Percentiles rank a stretch among this genome's conserved stretches.
Evolutionary conservation across 2,888 invertebrate species (phyloP).

Genomic region (Digitonthophagus gazella): DNA sequence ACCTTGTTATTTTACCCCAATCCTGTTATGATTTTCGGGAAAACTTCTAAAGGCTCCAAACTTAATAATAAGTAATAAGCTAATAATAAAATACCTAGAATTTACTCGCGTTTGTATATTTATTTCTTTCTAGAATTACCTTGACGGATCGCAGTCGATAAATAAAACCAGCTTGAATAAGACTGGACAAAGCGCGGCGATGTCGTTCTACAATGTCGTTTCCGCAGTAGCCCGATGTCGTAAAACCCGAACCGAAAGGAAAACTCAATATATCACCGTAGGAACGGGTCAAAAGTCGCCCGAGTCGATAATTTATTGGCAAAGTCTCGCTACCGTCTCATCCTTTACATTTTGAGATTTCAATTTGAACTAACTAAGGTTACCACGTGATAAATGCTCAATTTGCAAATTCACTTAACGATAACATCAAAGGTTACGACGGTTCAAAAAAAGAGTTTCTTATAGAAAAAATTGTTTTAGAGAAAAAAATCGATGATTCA

Average conservation of each 20-base stretch:
- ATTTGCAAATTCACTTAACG: too few species aligned
- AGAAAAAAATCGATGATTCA: too few species aligned
- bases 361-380: neutral
- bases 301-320: neutral
- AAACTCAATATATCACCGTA: neutral
- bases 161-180: neutral
- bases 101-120: neutral
- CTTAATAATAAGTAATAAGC: neutral
- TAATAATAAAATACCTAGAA: neutral
- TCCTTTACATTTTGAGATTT: neutral
- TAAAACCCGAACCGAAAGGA: neutral
- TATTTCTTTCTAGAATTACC: neutral
- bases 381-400: too few species aligned
- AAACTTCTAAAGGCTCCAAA: neutral
- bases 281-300: neutral
- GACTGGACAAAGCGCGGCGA: neutral
- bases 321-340: neutral
- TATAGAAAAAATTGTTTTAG: too few species aligned
- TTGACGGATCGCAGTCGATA: neutral
- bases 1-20: neutral
- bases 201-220: neutral
- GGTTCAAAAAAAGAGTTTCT: too few species aligned
- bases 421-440: too few species aligned
- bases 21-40: neutral
- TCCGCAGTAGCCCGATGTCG: neutral